Percentiles rank a stretch among this genome's conserved stretches.
Evolutionary conservation across 2,113 vertebrate species (phyloP).

Genomic region (Eira barbara): DNA sequence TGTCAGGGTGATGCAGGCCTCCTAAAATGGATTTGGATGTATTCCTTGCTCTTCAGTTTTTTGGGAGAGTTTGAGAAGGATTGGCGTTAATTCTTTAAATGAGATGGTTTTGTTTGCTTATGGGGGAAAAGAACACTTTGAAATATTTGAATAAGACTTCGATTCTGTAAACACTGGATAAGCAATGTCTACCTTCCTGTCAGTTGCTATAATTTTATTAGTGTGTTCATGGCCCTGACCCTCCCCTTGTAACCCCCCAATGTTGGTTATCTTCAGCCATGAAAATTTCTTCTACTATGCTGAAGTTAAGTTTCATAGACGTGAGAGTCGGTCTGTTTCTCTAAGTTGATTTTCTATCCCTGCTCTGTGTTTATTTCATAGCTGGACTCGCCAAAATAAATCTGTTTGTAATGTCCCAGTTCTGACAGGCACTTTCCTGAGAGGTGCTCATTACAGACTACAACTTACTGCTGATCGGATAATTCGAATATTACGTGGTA

Average conservation of each 20-base stretch:
- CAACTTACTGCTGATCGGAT: neutral
- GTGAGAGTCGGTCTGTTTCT: neutral
- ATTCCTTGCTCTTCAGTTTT: neutral
- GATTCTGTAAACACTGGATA: neutral
- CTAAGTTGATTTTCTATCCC: neutral
- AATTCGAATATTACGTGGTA: neutral
- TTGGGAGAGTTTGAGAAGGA: neutral
- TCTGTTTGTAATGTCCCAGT: neutral
- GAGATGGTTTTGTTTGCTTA: neutral
- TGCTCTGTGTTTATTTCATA: neutral
- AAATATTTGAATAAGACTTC: neutral
- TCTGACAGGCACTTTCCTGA: neutral
- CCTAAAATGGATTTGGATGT: neutral
- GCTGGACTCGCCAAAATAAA: neutral
- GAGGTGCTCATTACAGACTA: neutral
- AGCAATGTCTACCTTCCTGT: neutral
- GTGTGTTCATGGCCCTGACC: neutral
- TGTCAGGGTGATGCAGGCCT: neutral
- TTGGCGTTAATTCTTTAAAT: neutral
- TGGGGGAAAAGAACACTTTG: neutral
- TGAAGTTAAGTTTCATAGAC: neutral
- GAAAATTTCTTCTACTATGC: rapidly evolving
- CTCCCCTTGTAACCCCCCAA: neutral
- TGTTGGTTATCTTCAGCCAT: neutral
- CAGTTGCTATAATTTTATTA: neutral